phyloP scores from a whole-genome alignment of 2,888 invertebrate species.

The Coleophora flavipennella region DNA sequence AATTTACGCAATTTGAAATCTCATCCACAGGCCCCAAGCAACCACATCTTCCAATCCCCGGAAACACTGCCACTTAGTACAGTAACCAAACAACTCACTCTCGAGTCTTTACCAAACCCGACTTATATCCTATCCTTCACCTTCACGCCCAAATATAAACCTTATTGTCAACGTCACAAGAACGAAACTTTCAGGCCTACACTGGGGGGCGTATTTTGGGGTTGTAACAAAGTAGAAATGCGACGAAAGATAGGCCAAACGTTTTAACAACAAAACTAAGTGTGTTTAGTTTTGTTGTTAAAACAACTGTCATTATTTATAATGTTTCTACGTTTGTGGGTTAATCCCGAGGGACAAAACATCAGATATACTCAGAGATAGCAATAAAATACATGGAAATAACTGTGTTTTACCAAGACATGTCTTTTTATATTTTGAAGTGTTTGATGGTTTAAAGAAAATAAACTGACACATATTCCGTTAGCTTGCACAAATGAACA shows the following conservation, averaged over 20 bases:
- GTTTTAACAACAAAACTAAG: conserved; percentile 53
- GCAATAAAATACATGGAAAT: no score
- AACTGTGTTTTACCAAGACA: no score
- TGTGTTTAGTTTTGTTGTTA: no score
- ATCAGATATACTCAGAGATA: no score
- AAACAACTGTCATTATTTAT: conserved; percentile 42
- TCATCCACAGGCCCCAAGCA: conserved; percentile 33
- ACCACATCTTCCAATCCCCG: conserved; percentile 40
- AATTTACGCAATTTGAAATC: conserved; percentile 31
- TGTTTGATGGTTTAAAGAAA: no score
- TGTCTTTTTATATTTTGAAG: no score
- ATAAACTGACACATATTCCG: no score
- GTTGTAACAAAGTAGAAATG: conserved; percentile 28
- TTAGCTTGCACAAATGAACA: no score
- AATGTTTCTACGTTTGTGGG: conserved; percentile 12
- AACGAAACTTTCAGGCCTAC: conserved; percentile 15
- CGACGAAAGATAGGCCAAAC: conserved; percentile 37
- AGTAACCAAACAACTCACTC: conserved; percentile 62
- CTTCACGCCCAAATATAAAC: conserved; percentile 15
- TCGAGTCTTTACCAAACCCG: conserved; percentile 19
- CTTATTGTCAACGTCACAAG: conserved; percentile 16
- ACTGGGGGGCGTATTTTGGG: conserved; percentile 25
- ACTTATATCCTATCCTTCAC: no score
- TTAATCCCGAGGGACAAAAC: background rate
- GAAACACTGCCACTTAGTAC: conserved; percentile 61